These are phyloP conservation scores for Drosophila stalkeri DNA, from an alignment of 2,888 invertebrate species.

Conservation along the genomic window DNA sequence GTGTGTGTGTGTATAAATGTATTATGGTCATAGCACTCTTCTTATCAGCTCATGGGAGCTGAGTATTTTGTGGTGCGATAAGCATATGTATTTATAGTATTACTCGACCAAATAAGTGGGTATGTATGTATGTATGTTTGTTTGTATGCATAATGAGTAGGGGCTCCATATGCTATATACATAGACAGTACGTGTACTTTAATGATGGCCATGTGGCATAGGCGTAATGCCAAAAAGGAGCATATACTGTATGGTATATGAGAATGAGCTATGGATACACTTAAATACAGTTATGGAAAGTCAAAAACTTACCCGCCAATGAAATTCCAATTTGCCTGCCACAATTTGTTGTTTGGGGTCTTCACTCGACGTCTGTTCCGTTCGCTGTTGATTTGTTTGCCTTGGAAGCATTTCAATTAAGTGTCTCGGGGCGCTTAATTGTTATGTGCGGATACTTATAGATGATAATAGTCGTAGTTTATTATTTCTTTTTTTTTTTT, in stretches of 20 bases:
- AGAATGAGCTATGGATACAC: constrained; percentile 6
- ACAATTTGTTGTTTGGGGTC: constrained; percentile 29
- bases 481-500: constrained; percentile 5
- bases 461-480: constrained; percentile 23
- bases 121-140: constrained; percentile 20
- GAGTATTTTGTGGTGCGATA: constrained; percentile 60
- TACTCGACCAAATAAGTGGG: constrained; percentile 60
- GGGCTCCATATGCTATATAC: constrained; percentile 38
- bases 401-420: constrained; percentile 73
- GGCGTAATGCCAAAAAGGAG: constrained; percentile 40
- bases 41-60: constrained; percentile 56
- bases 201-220: constrained; percentile 72
- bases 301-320: constrained; percentile 58
- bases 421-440: constrained; percentile 63
- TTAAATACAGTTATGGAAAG: constrained; percentile 11
- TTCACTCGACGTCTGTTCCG: constrained; percentile 11
- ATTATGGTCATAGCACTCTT: constrained; percentile 34
- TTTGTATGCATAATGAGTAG: constrained; percentile 42
- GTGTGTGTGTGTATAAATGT: constrained; percentile 20
- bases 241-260: constrained; percentile 5
- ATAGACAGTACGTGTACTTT: constrained; percentile 52
- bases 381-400: constrained; percentile 58
- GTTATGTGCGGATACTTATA: constrained; percentile 46
- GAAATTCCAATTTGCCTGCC: constrained; percentile 51
- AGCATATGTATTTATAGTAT: constrained; percentile 72